These are phyloP conservation scores for Eciton burchellii DNA, from an alignment of 1,140 invertebrate species.

Conservation along the genomic window DNA sequence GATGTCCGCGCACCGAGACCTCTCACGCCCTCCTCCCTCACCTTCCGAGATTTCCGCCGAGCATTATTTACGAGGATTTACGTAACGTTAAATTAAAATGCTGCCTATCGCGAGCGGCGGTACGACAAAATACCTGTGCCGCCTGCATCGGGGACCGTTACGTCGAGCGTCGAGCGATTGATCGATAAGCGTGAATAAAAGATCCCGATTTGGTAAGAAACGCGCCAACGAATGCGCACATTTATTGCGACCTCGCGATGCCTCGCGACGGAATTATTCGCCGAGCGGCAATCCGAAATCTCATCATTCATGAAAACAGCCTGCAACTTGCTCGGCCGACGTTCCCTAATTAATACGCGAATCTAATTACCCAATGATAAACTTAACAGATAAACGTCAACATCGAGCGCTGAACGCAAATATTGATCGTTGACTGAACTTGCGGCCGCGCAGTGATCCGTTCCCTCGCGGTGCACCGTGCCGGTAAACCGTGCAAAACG, in stretches of 20 bases:
- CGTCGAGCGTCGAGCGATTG: no score
- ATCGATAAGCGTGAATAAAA: no score
- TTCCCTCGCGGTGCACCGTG: constrained; percentile 22
- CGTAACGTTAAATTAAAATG: no score
- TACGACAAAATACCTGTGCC: no score
- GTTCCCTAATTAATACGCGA: constrained; percentile 46
- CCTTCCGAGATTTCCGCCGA: no score
- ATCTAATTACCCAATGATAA: constrained; percentile 52
- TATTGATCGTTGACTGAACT: constrained; percentile 56
- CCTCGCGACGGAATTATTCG: neutral
- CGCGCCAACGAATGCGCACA: neutral
- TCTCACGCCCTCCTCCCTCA: no score
- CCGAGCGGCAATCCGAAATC: neutral
- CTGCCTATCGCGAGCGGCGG: no score
- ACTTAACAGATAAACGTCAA: constrained; percentile 59
- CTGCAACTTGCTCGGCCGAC: constrained; percentile 18
- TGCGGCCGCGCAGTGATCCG: constrained; percentile 30
- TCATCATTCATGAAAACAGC: constrained; percentile 27
- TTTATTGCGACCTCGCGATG: neutral
- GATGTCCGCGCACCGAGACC: no score
- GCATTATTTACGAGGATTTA: no score
- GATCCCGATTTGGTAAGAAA: no score
- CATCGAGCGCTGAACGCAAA: constrained; percentile 39
- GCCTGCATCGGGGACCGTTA: no score
- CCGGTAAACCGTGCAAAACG: constrained; percentile 12